Evolutionary conservation across 2,797 vertebrate genomes (phyloP).

Genomic region (Mormyrops boulengeri): DNA sequence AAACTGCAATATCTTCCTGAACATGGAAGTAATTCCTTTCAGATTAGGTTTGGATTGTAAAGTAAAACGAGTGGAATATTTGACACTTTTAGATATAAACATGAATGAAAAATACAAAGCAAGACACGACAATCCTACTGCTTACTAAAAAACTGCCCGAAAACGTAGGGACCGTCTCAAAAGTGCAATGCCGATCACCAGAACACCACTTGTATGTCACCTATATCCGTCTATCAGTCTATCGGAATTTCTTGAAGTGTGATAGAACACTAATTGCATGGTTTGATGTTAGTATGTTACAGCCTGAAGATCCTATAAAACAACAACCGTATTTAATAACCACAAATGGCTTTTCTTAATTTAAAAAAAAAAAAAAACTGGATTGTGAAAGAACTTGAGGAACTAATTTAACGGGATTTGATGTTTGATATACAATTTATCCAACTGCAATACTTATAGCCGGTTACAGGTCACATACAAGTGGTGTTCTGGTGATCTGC

Average conservation of each 20-base stretch:
- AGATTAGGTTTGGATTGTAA: not conserved
- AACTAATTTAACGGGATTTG: not conserved
- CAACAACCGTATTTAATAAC: not conserved
- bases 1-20: not conserved
- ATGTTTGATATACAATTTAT: not conserved
- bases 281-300: not conserved
- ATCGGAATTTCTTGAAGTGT: not conserved
- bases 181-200: not conserved
- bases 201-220: not conserved
- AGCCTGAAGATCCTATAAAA: not conserved
- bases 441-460: not conserved
- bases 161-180: not conserved
- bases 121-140: not conserved
- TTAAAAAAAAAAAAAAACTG: not conserved
- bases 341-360: not conserved
- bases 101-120: not conserved
- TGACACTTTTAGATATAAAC: not conserved
- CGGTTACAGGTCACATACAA: not conserved
- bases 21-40: not conserved
- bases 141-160: not conserved
- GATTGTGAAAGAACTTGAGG: not conserved
- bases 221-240: not conserved
- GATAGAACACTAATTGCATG: not conserved
- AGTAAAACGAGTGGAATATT: not conserved
- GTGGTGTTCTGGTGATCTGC: not conserved